Conservation (phyloP, 2,888 invertebrate genomes). For the Neoitamus cyanurus region DNA sequence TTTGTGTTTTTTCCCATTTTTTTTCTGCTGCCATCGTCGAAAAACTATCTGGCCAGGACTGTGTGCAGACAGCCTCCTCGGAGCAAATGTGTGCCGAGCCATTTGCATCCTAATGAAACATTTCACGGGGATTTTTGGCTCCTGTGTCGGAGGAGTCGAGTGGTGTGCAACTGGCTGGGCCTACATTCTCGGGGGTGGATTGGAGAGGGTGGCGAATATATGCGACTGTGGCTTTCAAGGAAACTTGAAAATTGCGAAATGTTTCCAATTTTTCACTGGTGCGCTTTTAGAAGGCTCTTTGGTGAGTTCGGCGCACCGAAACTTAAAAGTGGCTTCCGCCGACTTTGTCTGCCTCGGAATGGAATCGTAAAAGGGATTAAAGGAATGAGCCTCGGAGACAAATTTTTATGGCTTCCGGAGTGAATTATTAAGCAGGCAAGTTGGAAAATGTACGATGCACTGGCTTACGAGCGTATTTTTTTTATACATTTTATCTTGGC, state of each 20-base stretch:
- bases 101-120: slow-evolving; percentile 45
- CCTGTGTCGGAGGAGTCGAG: neutral
- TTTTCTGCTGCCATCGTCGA: slow-evolving; percentile 17
- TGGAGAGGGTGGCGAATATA: neutral
- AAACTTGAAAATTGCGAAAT: slow-evolving; percentile 43
- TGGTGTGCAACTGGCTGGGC: slow-evolving; percentile 6
- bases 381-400: slow-evolving; percentile 40
- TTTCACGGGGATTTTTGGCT: slow-evolving; percentile 43
- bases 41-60: neutral
- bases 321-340: slow-evolving; percentile 34
- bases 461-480: slow-evolving; percentile 6
- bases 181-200: neutral
- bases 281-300: slow-evolving; percentile 25
- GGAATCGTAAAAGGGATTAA: slow-evolving; percentile 42
- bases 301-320: slow-evolving; percentile 4
- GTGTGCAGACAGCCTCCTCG: neutral
- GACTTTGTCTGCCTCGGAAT: slow-evolving; percentile 27
- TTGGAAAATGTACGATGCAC: slow-evolving; percentile 37
- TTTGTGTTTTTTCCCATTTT: neutral
- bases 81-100: slow-evolving; percentile 14
- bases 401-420: slow-evolving; percentile 43
- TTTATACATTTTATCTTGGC: slow-evolving; percentile 32
- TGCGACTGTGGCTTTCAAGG: neutral
- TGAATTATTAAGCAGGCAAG: slow-evolving; percentile 39
- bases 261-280: slow-evolving; percentile 42